These are phyloP conservation scores for Cephus pulcher DNA, from an alignment of 2,888 invertebrate species.

Conservation along the genomic window DNA sequence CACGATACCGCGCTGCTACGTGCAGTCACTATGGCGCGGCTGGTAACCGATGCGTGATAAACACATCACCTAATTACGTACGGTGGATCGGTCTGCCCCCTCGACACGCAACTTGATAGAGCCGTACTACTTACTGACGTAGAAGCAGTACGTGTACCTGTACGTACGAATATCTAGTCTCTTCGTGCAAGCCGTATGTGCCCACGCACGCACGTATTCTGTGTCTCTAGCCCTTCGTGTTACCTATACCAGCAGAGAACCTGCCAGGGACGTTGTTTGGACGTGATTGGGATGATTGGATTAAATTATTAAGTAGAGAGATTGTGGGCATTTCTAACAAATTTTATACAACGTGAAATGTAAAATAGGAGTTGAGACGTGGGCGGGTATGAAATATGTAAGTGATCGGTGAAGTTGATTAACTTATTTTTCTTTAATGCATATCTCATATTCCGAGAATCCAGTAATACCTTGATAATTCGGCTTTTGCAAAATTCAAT, in stretches of 20 bases:
- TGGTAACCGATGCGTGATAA: constrained; percentile 58
- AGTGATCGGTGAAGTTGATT: background rate
- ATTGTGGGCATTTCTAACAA: background rate
- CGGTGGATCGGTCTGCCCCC: constrained; percentile 50
- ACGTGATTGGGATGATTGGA: background rate
- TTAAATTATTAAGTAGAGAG: background rate
- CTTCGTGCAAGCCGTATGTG: constrained; percentile 10
- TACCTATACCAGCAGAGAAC: background rate
- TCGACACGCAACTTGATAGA: constrained; percentile 43
- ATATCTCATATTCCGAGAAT: background rate
- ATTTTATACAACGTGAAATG: background rate
- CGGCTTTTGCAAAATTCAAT: background rate
- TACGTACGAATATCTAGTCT: constrained; percentile 18
- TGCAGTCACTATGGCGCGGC: constrained; percentile 39
- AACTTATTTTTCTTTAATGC: background rate
- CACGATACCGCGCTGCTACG: background rate
- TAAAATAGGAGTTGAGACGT: background rate
- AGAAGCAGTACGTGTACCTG: constrained; percentile 12
- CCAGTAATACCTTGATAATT: background rate
- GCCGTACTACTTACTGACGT: constrained; percentile 10
- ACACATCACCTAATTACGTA: constrained; percentile 62
- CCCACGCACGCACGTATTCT: background rate
- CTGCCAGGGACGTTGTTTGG: background rate
- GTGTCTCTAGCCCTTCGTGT: background rate
- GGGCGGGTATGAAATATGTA: background rate